Evolutionary conservation across 2,888 invertebrate genomes (phyloP), one percentile per base, ranked within the genome.

Genomic region (Trichopria drosophilae): DNA sequence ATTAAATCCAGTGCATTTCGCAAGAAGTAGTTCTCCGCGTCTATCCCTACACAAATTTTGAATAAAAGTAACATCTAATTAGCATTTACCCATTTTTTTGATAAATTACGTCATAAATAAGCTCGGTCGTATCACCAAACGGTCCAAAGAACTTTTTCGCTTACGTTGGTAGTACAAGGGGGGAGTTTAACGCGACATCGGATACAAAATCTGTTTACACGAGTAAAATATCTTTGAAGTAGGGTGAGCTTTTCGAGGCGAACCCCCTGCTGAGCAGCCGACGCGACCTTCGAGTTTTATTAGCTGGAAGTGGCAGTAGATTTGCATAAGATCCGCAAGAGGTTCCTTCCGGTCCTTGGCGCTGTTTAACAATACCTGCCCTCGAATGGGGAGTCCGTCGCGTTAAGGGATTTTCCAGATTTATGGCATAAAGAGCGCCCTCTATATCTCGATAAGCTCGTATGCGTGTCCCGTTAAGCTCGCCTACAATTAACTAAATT

Each of bases 271-370:
- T 34, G 15, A 10, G 9, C n/a, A 34, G 13, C 10, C 15, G 10
- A 47, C 47, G 59, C 55, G 52, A 35, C 46, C 51, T 26, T 43
- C 46, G 60, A 64, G 63, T 66, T 69, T 69, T 69, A 69, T 69
- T 66, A 67, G 59, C 55, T 59, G 58, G 63, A 67, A 65, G 60
- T 58, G 51, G 40, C 53, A 20, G 28, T 45, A 60, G 63, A 69
- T 69, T 69, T 68, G 63, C 69, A 68, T 66, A 59, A 66, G 62
- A 68, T 61, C 61, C 60, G 51, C 59, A 54, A 59, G 20, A 32
- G 26, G 36, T 37, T 42, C 35, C 51, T 44, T 32, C 39, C 23
- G n/a, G n/a, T n/a, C 13, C 13, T 20, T 4, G 15, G 15, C 18
- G 18, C 39, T 45, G 40, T 40, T 35, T 41, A n/a, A 20, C 40